Evolutionary conservation across 2,888 invertebrate species (phyloP).

Genomic region (Morinoia aosen): DNA sequence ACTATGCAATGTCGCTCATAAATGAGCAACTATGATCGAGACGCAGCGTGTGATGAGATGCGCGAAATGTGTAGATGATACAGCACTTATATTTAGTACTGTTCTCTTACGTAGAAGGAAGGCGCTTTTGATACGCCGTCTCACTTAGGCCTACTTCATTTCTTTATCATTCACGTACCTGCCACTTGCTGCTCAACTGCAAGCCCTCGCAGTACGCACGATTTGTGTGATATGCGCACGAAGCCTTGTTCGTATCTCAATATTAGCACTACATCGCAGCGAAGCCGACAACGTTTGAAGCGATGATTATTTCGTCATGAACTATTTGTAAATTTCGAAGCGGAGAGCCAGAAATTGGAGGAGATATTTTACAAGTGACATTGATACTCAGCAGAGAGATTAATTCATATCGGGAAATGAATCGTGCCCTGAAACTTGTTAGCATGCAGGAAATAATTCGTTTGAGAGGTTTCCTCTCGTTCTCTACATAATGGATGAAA

Average conservation of each 20-base stretch:
- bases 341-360: background rate
- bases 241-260: background rate
- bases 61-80: background rate
- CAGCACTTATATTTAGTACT: background rate
- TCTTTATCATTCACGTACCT: background rate
- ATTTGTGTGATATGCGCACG: background rate
- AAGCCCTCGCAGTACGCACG: background rate
- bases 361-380: background rate
- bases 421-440: background rate
- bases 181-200: background rate
- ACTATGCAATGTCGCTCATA: too few species aligned
- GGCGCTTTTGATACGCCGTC: background rate
- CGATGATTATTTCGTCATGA: background rate
- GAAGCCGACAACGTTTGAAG: background rate
- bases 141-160: background rate
- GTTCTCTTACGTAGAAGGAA: background rate
- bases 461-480: background rate
- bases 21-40: too few species aligned
- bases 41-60: background rate
- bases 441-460: background rate
- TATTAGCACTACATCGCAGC: background rate
- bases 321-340: background rate
- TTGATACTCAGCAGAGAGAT: background rate
- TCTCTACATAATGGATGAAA: background rate
- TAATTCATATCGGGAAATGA: background rate